Base-by-base conservation (phyloP, 2,113 vertebrate species). In the Pseudorasbora parva region DNA sequence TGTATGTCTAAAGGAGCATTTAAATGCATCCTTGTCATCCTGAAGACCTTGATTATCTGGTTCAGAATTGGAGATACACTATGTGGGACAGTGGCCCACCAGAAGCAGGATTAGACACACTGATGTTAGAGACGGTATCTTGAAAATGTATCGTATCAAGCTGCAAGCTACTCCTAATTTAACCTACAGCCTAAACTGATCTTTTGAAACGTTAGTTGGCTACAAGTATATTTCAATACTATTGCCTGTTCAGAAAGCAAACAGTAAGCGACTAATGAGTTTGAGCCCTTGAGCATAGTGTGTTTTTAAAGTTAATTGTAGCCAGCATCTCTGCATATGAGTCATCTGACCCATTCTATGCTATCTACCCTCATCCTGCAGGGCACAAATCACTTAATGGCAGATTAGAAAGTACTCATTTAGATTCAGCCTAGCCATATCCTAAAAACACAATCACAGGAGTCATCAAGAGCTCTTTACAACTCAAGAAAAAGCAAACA, bases 401-500 rank as follows among this genome's bases (percentile, higher is more conserved):
- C 77, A 75, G 79, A 82, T 74, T 76, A 51, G 27, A 83, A 78
- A 78, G 80, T 59, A 73, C 77, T 81, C 82, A 84, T 81, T 84
- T 76, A 86, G 82, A 86, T 86, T 75, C 68, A 76, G 75, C 75
- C 85, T 77, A 47, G 60, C 77, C 71, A 10, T 71, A 73, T 81
- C 62, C 84, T 87, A 84, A 87, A 84, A 43, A 82, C 78, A 84
- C 60, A 87, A 81, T 87, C 78, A 81, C 43, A 30, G 27, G 15
- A 27, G 78, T 84, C 78, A 84, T 87, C 81, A 77, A 68, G 41
- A 84, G 82, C 86, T 84, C 78, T 87, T 84, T 81, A 84, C 73
- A 49, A 5, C 78, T 37, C 78, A 68, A 60, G 43, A 56, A 77
- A 84, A 82, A 87, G 78, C 86, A 87, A 87, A 87, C 86, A 82